Conservation (phyloP, 2,113 vertebrate species). For the Leucosticte australis region DNA sequence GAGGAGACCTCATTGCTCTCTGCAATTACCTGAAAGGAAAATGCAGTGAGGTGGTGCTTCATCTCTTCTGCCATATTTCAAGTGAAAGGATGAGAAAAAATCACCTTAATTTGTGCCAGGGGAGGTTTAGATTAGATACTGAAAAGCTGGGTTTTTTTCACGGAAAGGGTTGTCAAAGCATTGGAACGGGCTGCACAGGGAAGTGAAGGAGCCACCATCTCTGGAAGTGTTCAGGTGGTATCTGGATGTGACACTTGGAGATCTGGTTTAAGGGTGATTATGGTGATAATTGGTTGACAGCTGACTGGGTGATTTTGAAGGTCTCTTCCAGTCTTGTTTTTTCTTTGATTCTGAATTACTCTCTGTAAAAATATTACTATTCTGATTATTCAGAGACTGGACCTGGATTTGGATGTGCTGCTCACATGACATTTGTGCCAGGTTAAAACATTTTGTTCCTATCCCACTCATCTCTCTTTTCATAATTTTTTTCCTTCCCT, state of each 20-base stretch:
- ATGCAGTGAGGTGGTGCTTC: background rate
- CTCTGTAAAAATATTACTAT: background rate
- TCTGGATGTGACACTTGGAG: background rate
- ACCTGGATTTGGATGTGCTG: background rate
- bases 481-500: background rate
- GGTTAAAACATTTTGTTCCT: background rate
- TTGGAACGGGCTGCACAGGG: background rate
- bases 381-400: background rate
- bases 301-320: background rate
- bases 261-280: background rate
- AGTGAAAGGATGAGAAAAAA: background rate
- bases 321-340: background rate
- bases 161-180: background rate
- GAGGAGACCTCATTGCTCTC: background rate
- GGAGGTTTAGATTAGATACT: background rate
- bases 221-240: background rate
- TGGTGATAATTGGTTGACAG: background rate
- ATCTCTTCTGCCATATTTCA: background rate
- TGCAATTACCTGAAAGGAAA: background rate
- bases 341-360: background rate
- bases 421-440: background rate
- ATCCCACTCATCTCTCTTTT: background rate
- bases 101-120: no score
- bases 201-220: background rate
- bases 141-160: rapidly evolving